These are phyloP conservation scores for human DNA, from an alignment of 2,113 vertebrate species.

Conservation along the genomic window GRCh38 chr3:105494001-105494500, in stretches of 20 bases:
- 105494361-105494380: background rate
- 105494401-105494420: background rate
- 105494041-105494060: background rate
- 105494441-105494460: rapidly evolving
- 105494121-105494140: background rate
- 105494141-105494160: background rate
- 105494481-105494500: background rate
- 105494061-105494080: slow-evolving; percentile 11
- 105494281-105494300: background rate
- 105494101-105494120: background rate
- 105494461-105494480: background rate
- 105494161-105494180: background rate
- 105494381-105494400: background rate
- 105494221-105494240: background rate
- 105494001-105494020: background rate
- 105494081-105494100: background rate
- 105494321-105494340: background rate
- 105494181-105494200: background rate
- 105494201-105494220: background rate
- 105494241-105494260: background rate
- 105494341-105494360: background rate
- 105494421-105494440: rapidly evolving
- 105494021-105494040: background rate
- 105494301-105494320: background rate
- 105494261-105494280: no score